Percentiles rank a stretch among this genome's conserved stretches.
Evolutionary conservation across 2,797 vertebrate genomes (phyloP).

Genomic region (Helarctos malayanus): DNA sequence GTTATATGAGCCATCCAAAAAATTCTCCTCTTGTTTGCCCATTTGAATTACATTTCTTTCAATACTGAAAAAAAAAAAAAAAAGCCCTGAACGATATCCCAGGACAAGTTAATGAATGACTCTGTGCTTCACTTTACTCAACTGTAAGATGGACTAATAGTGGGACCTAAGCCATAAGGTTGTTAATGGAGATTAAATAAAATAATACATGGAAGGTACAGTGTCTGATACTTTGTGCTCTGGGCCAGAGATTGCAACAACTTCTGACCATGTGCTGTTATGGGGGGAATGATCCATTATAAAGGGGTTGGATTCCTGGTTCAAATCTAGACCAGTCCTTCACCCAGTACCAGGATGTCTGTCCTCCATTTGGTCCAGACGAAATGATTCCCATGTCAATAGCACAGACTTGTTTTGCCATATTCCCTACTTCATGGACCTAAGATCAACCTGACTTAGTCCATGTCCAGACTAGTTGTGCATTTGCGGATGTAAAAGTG

Average conservation of each 20-base stretch:
- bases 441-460: neutral
- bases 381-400: neutral
- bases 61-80: too few relatives aligned
- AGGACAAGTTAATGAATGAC: neutral
- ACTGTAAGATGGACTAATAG: neutral
- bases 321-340: neutral
- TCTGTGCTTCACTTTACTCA: neutral
- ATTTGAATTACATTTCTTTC: neutral
- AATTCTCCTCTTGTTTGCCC: neutral
- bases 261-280: neutral
- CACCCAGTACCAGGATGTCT: neutral
- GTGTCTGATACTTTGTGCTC: neutral
- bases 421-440: neutral
- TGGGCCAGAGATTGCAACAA: neutral
- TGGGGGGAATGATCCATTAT: too few relatives aligned
- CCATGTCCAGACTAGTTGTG: neutral
- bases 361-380: neutral
- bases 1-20: neutral
- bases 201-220: rapidly evolving
- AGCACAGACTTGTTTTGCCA: neutral
- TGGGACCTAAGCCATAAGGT: neutral
- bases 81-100: neutral
- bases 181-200: neutral
- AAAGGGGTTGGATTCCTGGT: neutral
- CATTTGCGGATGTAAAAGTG: neutral